phyloP scores from a whole-genome alignment of 2,113 vertebrate species.

The Oxyruncus cristatus region DNA sequence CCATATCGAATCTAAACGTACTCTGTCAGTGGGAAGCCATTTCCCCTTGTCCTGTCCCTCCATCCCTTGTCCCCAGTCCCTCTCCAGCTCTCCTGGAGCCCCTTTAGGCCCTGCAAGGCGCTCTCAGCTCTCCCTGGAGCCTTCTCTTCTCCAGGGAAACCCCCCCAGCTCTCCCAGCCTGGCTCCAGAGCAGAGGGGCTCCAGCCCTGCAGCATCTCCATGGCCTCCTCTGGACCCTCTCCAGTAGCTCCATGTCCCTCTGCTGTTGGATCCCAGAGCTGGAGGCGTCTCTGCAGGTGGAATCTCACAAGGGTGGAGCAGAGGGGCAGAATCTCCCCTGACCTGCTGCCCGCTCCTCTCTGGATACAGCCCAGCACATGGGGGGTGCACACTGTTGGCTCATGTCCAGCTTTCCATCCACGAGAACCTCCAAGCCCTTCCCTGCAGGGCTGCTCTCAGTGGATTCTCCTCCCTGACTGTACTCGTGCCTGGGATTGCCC shows the following conservation, averaged over 20 bases:
- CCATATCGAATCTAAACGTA: neutral
- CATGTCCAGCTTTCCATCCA: neutral
- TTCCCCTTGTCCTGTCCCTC: neutral
- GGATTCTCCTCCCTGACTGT: neutral
- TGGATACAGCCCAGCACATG: neutral
- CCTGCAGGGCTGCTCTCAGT: neutral
- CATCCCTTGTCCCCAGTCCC: neutral
- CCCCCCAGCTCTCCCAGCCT: neutral
- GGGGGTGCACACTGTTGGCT: neutral
- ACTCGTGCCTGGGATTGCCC: neutral
- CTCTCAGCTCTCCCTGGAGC: neutral
- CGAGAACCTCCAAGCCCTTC: neutral
- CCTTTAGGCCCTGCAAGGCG: neutral
- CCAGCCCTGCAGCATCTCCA: accelerated
- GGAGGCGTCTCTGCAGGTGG: neutral
- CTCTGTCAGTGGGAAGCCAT: neutral
- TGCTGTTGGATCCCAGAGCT: neutral
- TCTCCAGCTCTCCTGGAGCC: neutral
- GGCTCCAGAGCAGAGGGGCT: neutral
- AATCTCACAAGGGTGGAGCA: neutral
- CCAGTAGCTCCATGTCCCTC: accelerated
- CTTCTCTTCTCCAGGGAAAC: neutral
- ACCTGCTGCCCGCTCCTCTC: neutral
- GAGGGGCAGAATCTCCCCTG: neutral
- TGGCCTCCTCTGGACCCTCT: neutral